A percentile compares a stretch with the other conserved stretches of the same genome.
Conservation (phyloP, 2,113 vertebrate genomes). For the Aegithalos caudatus region DNA sequence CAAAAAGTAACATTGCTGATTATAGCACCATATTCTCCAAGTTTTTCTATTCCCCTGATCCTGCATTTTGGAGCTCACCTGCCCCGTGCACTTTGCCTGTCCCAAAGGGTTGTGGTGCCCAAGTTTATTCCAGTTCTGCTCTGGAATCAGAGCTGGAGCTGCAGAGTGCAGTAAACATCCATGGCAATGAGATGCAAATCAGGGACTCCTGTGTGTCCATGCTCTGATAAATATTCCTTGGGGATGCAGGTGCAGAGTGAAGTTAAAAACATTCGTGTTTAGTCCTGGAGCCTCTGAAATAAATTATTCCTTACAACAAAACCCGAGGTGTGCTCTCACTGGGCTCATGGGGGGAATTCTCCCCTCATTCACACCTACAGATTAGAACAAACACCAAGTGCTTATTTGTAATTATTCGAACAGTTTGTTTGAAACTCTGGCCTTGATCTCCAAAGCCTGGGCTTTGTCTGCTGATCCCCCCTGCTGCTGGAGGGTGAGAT, state of each 20-base stretch:
- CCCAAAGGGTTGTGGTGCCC: not conserved
- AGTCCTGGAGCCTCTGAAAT: not conserved
- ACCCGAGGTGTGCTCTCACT: not conserved
- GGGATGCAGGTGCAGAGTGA: not conserved
- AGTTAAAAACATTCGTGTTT: not conserved
- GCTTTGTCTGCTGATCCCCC: not conserved
- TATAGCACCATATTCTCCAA: accelerated
- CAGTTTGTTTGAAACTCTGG: not conserved
- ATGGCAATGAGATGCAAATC: not conserved
- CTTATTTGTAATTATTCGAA: not conserved
- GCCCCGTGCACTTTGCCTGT: not conserved
- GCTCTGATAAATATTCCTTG: not conserved
- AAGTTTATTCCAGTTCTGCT: not conserved
- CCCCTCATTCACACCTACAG: accelerated
- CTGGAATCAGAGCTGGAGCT: not conserved
- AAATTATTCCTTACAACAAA: accelerated
- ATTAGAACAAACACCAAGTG: not conserved
- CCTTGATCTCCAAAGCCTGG: not conserved
- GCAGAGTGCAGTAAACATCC: not conserved
- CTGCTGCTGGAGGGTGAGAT: not conserved
- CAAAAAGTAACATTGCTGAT: not conserved
- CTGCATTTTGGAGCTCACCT: not conserved
- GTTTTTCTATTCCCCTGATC: not conserved
- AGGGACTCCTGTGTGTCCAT: not conserved
- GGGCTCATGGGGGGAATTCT: not conserved